phyloP scores from a whole-genome alignment of 2,888 invertebrate genomes.

The Diaperis boleti region DNA sequence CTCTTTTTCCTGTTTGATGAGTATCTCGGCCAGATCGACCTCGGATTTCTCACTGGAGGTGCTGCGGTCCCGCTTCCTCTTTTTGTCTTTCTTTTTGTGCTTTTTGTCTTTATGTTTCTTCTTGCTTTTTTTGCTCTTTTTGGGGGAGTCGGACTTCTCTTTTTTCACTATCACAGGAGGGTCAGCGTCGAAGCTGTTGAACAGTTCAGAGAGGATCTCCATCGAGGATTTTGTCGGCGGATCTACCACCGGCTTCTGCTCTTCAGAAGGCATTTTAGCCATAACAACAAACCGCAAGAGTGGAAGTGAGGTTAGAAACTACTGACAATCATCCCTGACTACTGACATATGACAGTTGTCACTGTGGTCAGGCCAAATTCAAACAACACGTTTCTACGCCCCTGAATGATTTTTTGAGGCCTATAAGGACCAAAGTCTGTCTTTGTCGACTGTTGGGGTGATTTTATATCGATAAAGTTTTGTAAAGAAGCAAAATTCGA shows the following conservation, averaged over 20 bases:
- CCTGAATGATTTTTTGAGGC: too few species aligned
- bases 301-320: too few species aligned
- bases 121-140: slow-evolving; percentile 71
- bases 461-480: neutral
- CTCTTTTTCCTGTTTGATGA: slow-evolving; percentile 62
- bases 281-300: too few species aligned
- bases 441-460: too few species aligned
- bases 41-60: slow-evolving; percentile 56
- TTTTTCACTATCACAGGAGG: slow-evolving; percentile 69
- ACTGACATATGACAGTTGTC: too few species aligned
- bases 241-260: slow-evolving; percentile 55
- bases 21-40: slow-evolving; percentile 60
- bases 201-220: slow-evolving; percentile 86
- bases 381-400: too few species aligned
- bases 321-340: too few species aligned
- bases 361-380: too few species aligned
- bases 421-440: too few species aligned
- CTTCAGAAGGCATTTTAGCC: slow-evolving; percentile 36
- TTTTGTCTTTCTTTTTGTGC: slow-evolving; percentile 66
- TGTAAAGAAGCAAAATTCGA: too few species aligned
- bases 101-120: slow-evolving; percentile 74
- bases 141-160: slow-evolving; percentile 61
- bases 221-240: slow-evolving; percentile 74
- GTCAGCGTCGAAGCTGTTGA: slow-evolving; percentile 81
- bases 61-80: slow-evolving; percentile 62